A percentile compares a stretch with the other conserved stretches of the same genome.
Conservation (phyloP, 2,113 vertebrate genomes). For the Platysteira castanea region DNA sequence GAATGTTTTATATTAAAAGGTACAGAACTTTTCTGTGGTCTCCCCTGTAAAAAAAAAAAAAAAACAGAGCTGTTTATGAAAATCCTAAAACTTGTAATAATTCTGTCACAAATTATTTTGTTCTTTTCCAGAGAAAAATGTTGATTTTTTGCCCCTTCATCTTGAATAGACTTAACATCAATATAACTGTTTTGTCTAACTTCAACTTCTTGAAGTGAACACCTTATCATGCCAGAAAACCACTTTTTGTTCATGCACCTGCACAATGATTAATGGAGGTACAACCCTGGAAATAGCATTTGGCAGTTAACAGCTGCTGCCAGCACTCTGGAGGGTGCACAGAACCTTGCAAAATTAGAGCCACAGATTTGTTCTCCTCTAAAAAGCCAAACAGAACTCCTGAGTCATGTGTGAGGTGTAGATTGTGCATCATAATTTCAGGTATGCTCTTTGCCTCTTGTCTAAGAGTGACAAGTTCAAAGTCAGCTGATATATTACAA, state of each 20-base stretch:
- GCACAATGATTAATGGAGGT: constrained; percentile 54
- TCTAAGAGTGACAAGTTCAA: constrained; percentile 21
- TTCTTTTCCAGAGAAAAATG: not conserved
- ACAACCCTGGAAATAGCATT: constrained; percentile 45
- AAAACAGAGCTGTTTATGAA: not conserved
- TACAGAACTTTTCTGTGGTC: not conserved
- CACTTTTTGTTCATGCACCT: constrained; percentile 38
- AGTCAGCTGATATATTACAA: constrained; percentile 9
- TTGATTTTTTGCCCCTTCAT: not conserved
- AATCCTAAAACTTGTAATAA: constrained; percentile 8
- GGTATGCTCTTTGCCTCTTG: not conserved
- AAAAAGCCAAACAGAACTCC: constrained; percentile 18
- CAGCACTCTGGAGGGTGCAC: constrained; percentile 42
- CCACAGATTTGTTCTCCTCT: constrained; percentile 14
- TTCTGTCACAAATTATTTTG: not conserved
- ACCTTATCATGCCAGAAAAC: constrained; percentile 39
- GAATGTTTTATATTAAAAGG: not conserved
- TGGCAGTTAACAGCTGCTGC: constrained; percentile 58
- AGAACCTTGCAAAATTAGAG: constrained; percentile 56
- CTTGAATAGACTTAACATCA: constrained; percentile 9
- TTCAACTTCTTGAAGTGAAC: not conserved
- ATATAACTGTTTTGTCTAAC: constrained; percentile 3
- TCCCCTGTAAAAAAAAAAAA: not conserved
- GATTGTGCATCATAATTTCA: constrained; percentile 15
- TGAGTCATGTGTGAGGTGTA: constrained; percentile 1